A percentile compares a stretch with the other conserved stretches of the same genome.
Evolutionary conservation across 1,140 invertebrate genomes (phyloP).

Genomic region (Drosophila obscura): DNA sequence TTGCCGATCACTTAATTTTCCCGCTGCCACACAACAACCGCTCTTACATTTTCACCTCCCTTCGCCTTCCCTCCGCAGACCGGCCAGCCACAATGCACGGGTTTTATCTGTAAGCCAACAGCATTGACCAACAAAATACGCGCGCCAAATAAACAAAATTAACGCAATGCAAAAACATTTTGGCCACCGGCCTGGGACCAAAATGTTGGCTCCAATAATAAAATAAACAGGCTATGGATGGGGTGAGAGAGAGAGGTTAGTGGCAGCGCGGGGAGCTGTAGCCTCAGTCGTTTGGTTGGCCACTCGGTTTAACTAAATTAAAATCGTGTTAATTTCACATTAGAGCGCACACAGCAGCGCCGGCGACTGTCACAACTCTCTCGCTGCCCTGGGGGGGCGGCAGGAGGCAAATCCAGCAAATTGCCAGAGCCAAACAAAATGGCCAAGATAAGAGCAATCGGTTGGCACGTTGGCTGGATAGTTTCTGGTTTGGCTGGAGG

Average conservation of each 20-base stretch:
- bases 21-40: background rate
- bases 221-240: constrained; percentile 51
- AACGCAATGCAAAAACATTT: constrained; percentile 69
- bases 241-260: constrained; percentile 2
- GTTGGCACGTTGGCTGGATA: background rate
- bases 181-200: constrained; percentile 34
- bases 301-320: constrained; percentile 81
- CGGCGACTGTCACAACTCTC: constrained; percentile 48
- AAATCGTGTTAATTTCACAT: constrained; percentile 83
- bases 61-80: no score
- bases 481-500: constrained; percentile 8
- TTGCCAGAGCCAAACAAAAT: constrained; percentile 64
- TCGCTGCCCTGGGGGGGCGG: constrained; percentile 28
- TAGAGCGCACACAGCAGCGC: constrained; percentile 73
- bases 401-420: constrained; percentile 72
- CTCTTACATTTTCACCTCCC: background rate
- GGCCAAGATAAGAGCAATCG: constrained; percentile 63
- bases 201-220: constrained; percentile 59
- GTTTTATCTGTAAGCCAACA: constrained; percentile 51
- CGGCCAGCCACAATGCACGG: constrained; percentile 20
- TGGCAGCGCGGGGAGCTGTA: constrained; percentile 21
- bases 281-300: constrained; percentile 63
- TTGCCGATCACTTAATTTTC: constrained; percentile 59
- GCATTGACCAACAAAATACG: constrained; percentile 49
- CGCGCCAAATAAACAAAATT: constrained; percentile 67